phyloP scores from a whole-genome alignment of 1,140 invertebrate genomes.

The Drusus annulatus region DNA sequence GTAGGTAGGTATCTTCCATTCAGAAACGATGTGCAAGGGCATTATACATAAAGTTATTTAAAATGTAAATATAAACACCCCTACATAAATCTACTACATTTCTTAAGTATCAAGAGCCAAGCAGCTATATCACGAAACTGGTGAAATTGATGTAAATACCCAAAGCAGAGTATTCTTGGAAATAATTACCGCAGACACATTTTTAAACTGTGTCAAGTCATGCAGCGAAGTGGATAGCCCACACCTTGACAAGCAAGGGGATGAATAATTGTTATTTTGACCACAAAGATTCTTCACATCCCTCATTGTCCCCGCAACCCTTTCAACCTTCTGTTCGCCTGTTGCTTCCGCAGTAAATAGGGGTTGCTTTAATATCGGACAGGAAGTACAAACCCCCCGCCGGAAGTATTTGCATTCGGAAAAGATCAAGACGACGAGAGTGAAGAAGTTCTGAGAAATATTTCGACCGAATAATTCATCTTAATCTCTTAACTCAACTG shows the following conservation, averaged over 20 bases:
- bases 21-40: too few species aligned
- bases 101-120: too few species aligned
- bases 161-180: background rate
- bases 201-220: background rate
- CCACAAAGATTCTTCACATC: slow-evolving; percentile 30
- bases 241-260: background rate
- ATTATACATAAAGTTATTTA: too few species aligned
- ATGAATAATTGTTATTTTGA: slow-evolving; percentile 19
- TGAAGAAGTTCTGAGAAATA: background rate
- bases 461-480: background rate
- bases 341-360: slow-evolving; percentile 20
- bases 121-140: too few species aligned
- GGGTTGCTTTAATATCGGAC: background rate
- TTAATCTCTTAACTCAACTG: background rate
- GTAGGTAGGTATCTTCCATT: too few species aligned
- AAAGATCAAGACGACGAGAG: background rate
- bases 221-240: background rate
- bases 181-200: background rate
- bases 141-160: background rate
- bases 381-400: background rate
- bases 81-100: too few species aligned
- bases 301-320: slow-evolving; percentile 6
- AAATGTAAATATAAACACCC: too few species aligned
- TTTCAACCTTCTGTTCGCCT: slow-evolving; percentile 15
- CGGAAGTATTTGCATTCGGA: background rate